These are phyloP conservation scores for Nestor notabilis DNA, from an alignment of 2,113 vertebrate species.

Conservation along the genomic window DNA sequence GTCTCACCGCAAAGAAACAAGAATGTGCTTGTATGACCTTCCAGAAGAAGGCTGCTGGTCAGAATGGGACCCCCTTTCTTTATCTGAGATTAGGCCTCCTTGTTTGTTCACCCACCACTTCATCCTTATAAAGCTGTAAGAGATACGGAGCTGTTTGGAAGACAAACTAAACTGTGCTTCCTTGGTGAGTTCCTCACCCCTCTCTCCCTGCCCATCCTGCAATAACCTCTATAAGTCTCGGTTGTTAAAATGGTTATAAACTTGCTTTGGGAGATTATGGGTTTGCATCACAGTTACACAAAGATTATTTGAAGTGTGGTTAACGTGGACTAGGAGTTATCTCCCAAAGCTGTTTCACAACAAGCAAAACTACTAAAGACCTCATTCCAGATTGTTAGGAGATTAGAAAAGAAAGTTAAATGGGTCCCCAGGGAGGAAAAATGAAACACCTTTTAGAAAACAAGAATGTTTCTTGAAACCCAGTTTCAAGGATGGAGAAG, in stretches of 20 bases:
- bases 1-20: background rate
- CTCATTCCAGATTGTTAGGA: slow-evolving; percentile 47
- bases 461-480: slow-evolving; percentile 46
- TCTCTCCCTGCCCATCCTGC: slow-evolving; percentile 47
- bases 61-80: background rate
- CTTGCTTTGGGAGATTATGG: slow-evolving; percentile 40
- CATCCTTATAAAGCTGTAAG: slow-evolving; percentile 58
- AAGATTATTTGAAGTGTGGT: slow-evolving; percentile 69
- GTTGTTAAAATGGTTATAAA: slow-evolving; percentile 58
- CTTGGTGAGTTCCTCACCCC: slow-evolving; percentile 63
- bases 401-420: slow-evolving; percentile 74
- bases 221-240: slow-evolving; percentile 43
- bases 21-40: slow-evolving; percentile 13
- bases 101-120: slow-evolving; percentile 59
- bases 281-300: slow-evolving; percentile 58
- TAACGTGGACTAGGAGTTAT: slow-evolving; percentile 68
- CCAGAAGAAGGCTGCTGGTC: slow-evolving; percentile 26
- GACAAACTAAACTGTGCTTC: slow-evolving; percentile 57
- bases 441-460: slow-evolving; percentile 69
- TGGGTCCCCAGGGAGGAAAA: slow-evolving; percentile 24
- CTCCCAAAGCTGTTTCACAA: slow-evolving; percentile 65
- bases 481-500: slow-evolving; percentile 34
- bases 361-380: slow-evolving; percentile 58
- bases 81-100: background rate
- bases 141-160: slow-evolving; percentile 58